phyloP scores from a whole-genome alignment of 2,888 invertebrate species.

The Myopa tessellatipennis region DNA sequence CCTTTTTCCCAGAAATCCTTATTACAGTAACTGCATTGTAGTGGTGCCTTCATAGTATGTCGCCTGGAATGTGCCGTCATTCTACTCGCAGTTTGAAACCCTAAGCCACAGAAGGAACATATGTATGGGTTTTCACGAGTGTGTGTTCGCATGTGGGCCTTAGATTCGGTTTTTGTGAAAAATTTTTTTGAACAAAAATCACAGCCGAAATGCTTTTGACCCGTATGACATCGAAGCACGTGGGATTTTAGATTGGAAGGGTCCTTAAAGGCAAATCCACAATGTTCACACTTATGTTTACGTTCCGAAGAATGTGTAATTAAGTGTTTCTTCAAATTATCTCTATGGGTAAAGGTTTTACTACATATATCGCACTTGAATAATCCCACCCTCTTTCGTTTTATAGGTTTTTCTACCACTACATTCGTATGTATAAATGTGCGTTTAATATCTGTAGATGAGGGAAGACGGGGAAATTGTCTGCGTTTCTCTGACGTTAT shows the following conservation, averaged over 20 bases:
- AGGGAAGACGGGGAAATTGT: no score
- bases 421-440: no score
- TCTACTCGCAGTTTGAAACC: slow-evolving; percentile 63
- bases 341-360: background rate
- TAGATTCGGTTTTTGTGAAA: slow-evolving; percentile 30
- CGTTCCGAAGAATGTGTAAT: background rate
- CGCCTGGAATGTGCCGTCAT: slow-evolving; percentile 2
- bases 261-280: slow-evolving; percentile 9
- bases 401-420: background rate
- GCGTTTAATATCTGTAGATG: no score
- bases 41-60: background rate
- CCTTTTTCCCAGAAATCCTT: slow-evolving; percentile 20
- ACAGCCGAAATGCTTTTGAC: slow-evolving; percentile 21
- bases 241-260: slow-evolving; percentile 8
- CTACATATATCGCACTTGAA: background rate
- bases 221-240: slow-evolving; percentile 9
- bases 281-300: slow-evolving; percentile 11
- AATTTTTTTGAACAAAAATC: slow-evolving; percentile 36
- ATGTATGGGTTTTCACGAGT: slow-evolving; percentile 71
- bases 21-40: slow-evolving; percentile 35
- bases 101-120: slow-evolving; percentile 72
- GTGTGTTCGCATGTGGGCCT: slow-evolving; percentile 65
- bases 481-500: no score
- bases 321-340: background rate
- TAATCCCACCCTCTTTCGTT: background rate